These are phyloP conservation scores for Pipistrellus pygmaeus DNA, from an alignment of 2,797 vertebrate genomes.

Conservation along the genomic window DNA sequence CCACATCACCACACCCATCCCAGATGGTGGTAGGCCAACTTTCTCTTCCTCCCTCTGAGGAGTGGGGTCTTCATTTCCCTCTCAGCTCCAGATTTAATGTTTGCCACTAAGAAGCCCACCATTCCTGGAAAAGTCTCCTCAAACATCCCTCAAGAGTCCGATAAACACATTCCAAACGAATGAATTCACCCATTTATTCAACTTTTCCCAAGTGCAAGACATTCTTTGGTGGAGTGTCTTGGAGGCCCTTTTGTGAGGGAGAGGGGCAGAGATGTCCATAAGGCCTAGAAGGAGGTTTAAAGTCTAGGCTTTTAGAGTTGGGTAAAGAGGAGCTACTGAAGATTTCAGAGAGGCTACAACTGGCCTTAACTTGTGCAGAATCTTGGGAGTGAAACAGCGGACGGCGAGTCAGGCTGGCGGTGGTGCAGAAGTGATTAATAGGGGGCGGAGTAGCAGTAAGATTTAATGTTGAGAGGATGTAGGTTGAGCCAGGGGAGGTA, in stretches of 20 bases:
- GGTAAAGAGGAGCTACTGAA: not conserved
- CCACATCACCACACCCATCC: not conserved
- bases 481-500: not conserved
- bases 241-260: constrained; percentile 1
- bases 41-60: not conserved
- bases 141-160: not conserved
- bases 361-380: constrained; percentile 42
- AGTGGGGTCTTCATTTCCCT: not conserved
- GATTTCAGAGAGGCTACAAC: constrained; percentile 27
- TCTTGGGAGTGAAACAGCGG: not conserved
- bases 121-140: not conserved
- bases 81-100: not conserved
- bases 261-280: not conserved
- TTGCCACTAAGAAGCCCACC: not conserved
- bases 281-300: not conserved
- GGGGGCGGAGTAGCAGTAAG: not conserved
- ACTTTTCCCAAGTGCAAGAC: constrained; percentile 37
- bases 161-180: constrained; percentile 54
- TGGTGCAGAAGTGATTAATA: not conserved
- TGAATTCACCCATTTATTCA: constrained; percentile 73
- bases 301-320: constrained; percentile 35
- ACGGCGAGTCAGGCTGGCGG: not conserved
- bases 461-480: not conserved
- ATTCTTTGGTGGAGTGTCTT: constrained; percentile 60
- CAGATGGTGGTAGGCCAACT: not conserved